Percentiles rank a stretch among this genome's conserved stretches.
phyloP scores from a whole-genome alignment of 2,797 vertebrate species.

The Leptatherina wallacei region DNA sequence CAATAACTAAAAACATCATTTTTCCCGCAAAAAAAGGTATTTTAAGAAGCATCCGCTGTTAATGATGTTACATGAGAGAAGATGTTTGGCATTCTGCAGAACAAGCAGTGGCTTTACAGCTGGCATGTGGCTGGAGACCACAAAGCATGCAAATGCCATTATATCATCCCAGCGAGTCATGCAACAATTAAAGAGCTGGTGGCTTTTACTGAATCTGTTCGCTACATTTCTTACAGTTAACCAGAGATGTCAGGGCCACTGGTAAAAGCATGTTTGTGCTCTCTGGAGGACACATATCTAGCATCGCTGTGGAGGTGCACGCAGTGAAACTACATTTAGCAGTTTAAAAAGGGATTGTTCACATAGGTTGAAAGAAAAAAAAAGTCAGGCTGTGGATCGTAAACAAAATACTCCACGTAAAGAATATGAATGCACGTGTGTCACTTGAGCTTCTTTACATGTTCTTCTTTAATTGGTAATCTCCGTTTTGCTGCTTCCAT shows the following conservation, averaged over 20 bases:
- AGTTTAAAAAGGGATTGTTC: slow-evolving; percentile 20
- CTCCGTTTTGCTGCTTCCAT: slow-evolving; percentile 19
- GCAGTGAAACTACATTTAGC: slow-evolving; percentile 22
- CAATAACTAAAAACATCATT: not conserved
- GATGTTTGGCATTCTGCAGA: slow-evolving; percentile 18
- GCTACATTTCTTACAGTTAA: slow-evolving; percentile 6
- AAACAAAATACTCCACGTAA: not conserved
- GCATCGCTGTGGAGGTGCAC: slow-evolving; percentile 22
- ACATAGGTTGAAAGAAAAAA: slow-evolving; percentile 4
- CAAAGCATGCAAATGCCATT: slow-evolving; percentile 26
- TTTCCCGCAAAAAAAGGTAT: not conserved
- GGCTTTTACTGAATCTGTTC: slow-evolving; percentile 32
- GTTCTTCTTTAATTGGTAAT: slow-evolving; percentile 25
- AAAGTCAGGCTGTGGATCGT: not conserved
- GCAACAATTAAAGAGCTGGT: slow-evolving; percentile 32
- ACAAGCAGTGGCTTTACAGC: slow-evolving; percentile 8
- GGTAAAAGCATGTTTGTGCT: slow-evolving; percentile 13
- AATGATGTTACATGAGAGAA: slow-evolving; percentile 17
- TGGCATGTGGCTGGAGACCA: slow-evolving; percentile 18
- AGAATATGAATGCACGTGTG: not conserved
- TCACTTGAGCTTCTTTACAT: slow-evolving; percentile 15
- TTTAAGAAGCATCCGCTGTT: not conserved
- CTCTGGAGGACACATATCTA: slow-evolving; percentile 27
- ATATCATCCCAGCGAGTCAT: slow-evolving; percentile 27
- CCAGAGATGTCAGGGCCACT: slow-evolving; percentile 31